These are phyloP conservation scores for Mustela lutreola DNA, from an alignment of 2,113 vertebrate species.

Conservation along the genomic window DNA sequence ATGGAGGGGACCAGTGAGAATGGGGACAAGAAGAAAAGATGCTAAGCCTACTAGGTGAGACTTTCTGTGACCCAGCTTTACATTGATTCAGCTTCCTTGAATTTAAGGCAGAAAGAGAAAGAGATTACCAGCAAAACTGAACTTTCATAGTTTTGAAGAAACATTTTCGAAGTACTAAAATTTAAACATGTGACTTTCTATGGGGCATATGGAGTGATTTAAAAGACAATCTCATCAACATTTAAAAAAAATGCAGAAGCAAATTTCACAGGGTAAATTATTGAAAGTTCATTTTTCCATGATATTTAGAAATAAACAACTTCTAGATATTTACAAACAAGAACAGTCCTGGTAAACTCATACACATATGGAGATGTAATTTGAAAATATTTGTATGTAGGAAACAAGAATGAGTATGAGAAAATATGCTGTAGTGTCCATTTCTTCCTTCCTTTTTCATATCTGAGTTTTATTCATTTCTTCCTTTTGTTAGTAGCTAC, in stretches of 20 bases:
- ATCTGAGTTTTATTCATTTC: not conserved
- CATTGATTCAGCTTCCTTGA: not conserved
- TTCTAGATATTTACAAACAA: not conserved
- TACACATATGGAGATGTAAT: not conserved
- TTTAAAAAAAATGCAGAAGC: not conserved
- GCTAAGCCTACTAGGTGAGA: not conserved
- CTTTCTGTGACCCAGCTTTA: not conserved
- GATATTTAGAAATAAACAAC: not conserved
- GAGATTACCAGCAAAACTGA: not conserved
- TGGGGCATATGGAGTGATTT: not conserved
- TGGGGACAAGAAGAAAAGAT: not conserved
- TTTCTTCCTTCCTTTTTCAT: not conserved
- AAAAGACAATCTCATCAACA: not conserved
- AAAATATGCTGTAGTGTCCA: not conserved
- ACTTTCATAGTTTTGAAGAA: not conserved
- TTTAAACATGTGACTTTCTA: conserved; percentile 19
- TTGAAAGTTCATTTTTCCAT: not conserved
- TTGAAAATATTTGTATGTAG: conserved; percentile 21
- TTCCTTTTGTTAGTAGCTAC: not conserved
- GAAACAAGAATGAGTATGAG: not conserved
- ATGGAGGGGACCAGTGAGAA: not conserved
- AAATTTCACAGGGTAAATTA: not conserved
- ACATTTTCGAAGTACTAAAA: not conserved
- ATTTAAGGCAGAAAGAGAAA: not conserved
- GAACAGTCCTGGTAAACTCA: not conserved